These are phyloP conservation scores for Callaeas wilsoni DNA, from an alignment of 2,113 vertebrate genomes.

Conservation along the genomic window DNA sequence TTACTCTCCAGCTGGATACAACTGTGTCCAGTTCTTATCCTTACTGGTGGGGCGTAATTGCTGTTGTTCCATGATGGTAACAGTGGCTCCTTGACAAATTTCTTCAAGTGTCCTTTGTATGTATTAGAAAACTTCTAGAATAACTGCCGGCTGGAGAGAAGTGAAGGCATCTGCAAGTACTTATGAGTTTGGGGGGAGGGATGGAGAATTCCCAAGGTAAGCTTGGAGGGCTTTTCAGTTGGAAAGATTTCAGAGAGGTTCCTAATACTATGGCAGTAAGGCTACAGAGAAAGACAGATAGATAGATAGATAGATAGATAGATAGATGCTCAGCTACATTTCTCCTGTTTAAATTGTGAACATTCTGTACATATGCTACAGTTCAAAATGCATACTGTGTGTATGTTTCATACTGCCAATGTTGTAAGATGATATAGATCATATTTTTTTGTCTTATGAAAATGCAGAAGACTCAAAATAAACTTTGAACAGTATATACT, in stretches of 20 bases:
- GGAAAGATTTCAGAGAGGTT: background rate
- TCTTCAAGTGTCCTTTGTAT: background rate
- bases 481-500: slow-evolving; percentile 58
- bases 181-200: rapidly evolving
- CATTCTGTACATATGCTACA: slow-evolving; percentile 68
- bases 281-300: background rate
- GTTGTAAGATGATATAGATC: slow-evolving; percentile 69
- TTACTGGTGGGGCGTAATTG: background rate
- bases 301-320: background rate
- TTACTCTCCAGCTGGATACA: background rate
- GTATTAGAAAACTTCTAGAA: background rate
- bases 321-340: slow-evolving; percentile 39
- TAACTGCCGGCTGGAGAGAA: background rate
- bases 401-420: slow-evolving; percentile 66
- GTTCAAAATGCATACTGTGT: slow-evolving; percentile 70
- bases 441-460: slow-evolving; percentile 67
- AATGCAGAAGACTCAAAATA: slow-evolving; percentile 68
- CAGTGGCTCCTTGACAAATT: background rate
- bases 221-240: background rate
- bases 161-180: background rate
- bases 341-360: slow-evolving; percentile 65
- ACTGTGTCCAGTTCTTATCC: background rate
- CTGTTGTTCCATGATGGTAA: background rate
- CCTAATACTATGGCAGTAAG: background rate
- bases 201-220: background rate